Conservation (phyloP, 2,888 invertebrate genomes). For the Trichopria drosophilae region DNA sequence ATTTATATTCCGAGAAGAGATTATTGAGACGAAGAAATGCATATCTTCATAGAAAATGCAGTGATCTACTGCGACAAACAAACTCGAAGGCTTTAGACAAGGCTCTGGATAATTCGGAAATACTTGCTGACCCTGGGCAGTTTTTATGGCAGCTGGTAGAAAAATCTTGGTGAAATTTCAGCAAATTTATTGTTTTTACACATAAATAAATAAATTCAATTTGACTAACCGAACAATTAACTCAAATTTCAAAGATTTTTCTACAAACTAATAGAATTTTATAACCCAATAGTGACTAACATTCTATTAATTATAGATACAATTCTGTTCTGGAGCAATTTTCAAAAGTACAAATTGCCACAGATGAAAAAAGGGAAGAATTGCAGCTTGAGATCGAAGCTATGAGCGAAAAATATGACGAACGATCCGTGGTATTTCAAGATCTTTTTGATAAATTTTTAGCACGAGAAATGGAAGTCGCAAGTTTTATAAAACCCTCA, state of each 20-base stretch:
- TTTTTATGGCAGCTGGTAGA: no score
- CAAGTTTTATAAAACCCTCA: conserved; percentile 3
- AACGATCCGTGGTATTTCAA: conserved; percentile 10
- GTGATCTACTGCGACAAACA: conserved; percentile 25
- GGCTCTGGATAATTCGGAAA: conserved; percentile 36
- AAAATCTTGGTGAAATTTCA: conserved; percentile 23
- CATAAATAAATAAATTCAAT: no score
- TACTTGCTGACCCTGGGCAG: no score
- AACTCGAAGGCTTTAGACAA: conserved; percentile 22
- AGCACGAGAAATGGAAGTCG: conserved; percentile 26
- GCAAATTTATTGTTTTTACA: no score
- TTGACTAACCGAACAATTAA: no score
- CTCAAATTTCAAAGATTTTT: no score
- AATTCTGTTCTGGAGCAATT: conserved; percentile 33
- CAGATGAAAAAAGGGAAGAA: conserved; percentile 9
- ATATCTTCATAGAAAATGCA: conserved; percentile 38
- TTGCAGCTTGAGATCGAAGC: conserved; percentile 5
- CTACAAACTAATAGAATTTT: no score
- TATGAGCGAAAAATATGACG: conserved; percentile 2
- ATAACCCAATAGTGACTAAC: no score
- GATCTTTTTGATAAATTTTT: conserved; percentile 24
- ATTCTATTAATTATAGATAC: no score
- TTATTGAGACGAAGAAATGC: conserved; percentile 31
- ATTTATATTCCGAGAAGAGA: conserved; percentile 27
- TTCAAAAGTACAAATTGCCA: neutral